Percentiles rank a stretch among this genome's conserved stretches.
These are phyloP conservation scores for Clarias laeviceps DNA, from an alignment of 2,797 vertebrate genomes.

Conservation along the genomic window DNA sequence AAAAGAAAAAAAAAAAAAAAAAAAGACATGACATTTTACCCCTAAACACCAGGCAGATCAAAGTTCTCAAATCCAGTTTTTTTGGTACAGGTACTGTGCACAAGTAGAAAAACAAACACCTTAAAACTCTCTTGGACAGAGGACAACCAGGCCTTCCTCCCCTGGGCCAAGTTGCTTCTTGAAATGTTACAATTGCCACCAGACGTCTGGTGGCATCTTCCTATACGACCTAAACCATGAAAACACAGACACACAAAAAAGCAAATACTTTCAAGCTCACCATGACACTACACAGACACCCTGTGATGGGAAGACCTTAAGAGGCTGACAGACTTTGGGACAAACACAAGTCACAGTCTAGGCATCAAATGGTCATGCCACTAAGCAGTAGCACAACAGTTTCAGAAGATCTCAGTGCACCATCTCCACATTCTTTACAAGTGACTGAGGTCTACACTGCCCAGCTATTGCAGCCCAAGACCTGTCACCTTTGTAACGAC, in stretches of 20 bases:
- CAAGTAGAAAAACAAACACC: slow-evolving; percentile 77
- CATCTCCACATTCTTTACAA: slow-evolving; percentile 57
- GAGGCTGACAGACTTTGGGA: slow-evolving; percentile 42
- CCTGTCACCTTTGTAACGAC: slow-evolving; percentile 56
- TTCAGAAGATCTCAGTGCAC: slow-evolving; percentile 47
- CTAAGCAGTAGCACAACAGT: slow-evolving; percentile 32
- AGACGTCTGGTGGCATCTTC: slow-evolving; percentile 22
- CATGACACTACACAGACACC: slow-evolving; percentile 39
- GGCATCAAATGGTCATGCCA: slow-evolving; percentile 33
- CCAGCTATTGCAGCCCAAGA: slow-evolving; percentile 37
- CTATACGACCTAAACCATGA: slow-evolving; percentile 29
- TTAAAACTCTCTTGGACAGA: slow-evolving; percentile 65
- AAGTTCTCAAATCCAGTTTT: slow-evolving; percentile 81
- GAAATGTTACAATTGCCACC: slow-evolving; percentile 41
- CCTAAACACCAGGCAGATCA: slow-evolving; percentile 74
- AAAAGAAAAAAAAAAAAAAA: neutral
- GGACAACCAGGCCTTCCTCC: slow-evolving; percentile 49
- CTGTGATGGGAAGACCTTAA: slow-evolving; percentile 53
- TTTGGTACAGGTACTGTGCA: slow-evolving; percentile 89
- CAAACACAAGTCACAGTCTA: slow-evolving; percentile 38
- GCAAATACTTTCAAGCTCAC: slow-evolving; percentile 7
- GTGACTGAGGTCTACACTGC: slow-evolving; percentile 59
- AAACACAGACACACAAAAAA: neutral
- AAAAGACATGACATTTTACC: slow-evolving; percentile 66
- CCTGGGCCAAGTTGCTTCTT: slow-evolving; percentile 28